Percentiles rank a stretch among this genome's conserved stretches.
phyloP scores from a whole-genome alignment of 64 coral and sea anemone species.

The Dendrophyllia cribrosa region DNA sequence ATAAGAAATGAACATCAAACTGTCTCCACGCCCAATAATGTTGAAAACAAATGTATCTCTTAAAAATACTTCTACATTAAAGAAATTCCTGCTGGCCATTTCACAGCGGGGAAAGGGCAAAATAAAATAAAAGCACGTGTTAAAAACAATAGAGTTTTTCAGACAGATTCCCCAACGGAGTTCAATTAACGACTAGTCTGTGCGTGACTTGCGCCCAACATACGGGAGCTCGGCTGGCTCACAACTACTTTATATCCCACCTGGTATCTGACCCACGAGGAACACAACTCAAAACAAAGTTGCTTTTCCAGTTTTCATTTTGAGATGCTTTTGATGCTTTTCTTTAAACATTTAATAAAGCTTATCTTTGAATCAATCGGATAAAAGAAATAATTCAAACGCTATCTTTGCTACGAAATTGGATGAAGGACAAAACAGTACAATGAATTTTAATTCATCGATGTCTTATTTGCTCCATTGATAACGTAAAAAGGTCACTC shows the following conservation, averaged over 20 bases:
- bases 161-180: background rate
- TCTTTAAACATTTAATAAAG: background rate
- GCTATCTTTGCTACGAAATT: too few relatives aligned
- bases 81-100: background rate
- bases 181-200: background rate
- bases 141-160: background rate
- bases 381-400: too few relatives aligned
- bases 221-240: background rate
- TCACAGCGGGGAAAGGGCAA: background rate
- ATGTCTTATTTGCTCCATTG: too few relatives aligned
- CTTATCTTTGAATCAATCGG: too few relatives aligned
- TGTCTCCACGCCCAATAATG: background rate
- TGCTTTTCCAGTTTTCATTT: background rate
- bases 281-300: background rate
- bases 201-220: conserved; percentile 24
- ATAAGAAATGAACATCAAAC: background rate
- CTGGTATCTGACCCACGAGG: conserved; percentile 21
- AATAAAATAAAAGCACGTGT: conserved; percentile 17
- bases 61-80: background rate
- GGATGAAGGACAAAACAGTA: too few relatives aligned
- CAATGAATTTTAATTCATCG: too few relatives aligned
- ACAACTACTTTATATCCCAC: background rate
- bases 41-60: background rate
- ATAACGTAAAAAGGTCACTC: too few relatives aligned
- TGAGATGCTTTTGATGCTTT: background rate